Evolutionary conservation across 2,797 vertebrate species (phyloP).

Genomic region (Gymnocypris eckloni): DNA sequence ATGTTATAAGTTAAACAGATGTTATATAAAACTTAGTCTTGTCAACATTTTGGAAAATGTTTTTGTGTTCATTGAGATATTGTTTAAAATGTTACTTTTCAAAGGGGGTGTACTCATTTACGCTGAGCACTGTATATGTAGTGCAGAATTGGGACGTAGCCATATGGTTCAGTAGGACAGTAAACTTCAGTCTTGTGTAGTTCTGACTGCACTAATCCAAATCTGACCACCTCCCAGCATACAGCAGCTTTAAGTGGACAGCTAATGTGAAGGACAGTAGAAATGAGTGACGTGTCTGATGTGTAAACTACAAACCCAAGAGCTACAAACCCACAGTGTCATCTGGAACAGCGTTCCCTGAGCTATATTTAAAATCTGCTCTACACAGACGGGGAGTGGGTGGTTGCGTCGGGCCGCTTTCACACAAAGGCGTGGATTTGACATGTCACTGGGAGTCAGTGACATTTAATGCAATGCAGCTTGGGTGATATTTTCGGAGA

Average conservation of each 20-base stretch:
- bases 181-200: neutral
- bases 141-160: neutral
- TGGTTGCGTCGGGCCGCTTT: slow-evolving; percentile 61
- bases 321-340: slow-evolving; percentile 36
- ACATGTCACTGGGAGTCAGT: slow-evolving; percentile 59
- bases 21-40: too few relatives aligned
- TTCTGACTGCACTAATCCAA: neutral
- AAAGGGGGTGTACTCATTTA: too few relatives aligned
- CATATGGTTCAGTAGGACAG: neutral
- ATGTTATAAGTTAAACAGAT: too few relatives aligned
- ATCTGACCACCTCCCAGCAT: neutral
- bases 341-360: slow-evolving; percentile 53
- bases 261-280: neutral
- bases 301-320: slow-evolving; percentile 17
- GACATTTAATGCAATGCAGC: slow-evolving; percentile 29
- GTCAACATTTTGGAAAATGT: too few relatives aligned
- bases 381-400: slow-evolving; percentile 61
- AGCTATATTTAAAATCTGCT: slow-evolving; percentile 60
- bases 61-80: too few relatives aligned
- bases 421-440: slow-evolving; percentile 59
- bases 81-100: too few relatives aligned
- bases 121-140: too few relatives aligned
- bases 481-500: neutral
- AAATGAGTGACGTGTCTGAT: slow-evolving; percentile 13
- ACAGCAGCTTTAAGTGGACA: neutral